Evolutionary conservation across 2,888 invertebrate species (phyloP).

Genomic region (Epinotia brunnichana): DNA sequence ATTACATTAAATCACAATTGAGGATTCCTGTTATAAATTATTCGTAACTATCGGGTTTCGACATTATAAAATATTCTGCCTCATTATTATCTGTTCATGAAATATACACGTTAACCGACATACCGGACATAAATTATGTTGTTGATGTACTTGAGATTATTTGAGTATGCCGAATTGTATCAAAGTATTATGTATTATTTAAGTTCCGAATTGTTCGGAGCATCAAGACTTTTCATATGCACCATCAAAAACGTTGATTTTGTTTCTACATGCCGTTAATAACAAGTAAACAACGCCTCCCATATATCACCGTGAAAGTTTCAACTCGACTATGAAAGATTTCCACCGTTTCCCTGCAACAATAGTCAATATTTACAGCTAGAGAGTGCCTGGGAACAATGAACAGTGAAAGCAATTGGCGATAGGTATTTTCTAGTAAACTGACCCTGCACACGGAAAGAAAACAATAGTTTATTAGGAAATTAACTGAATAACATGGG

Average conservation of each 20-base stretch:
- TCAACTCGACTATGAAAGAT: slow-evolving; percentile 45
- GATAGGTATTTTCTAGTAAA: slow-evolving; percentile 46
- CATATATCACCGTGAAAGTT: slow-evolving; percentile 31
- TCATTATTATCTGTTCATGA: too few relatives aligned
- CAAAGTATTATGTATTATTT: too few relatives aligned
- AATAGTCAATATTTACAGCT: slow-evolving; percentile 67
- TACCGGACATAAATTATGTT: too few relatives aligned
- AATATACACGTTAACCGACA: too few relatives aligned
- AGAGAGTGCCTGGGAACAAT: slow-evolving; percentile 55
- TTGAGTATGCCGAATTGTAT: too few relatives aligned
- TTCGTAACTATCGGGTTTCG: too few relatives aligned
- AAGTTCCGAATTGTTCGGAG: background rate
- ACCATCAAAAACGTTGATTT: background rate
- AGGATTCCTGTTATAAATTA: too few relatives aligned
- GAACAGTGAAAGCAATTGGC: slow-evolving; percentile 48
- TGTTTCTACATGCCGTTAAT: background rate
- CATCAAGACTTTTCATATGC: background rate
- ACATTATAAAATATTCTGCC: too few relatives aligned
- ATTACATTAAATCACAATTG: too few relatives aligned
- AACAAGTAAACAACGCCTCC: background rate
- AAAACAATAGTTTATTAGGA: slow-evolving; percentile 18
- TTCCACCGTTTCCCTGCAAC: slow-evolving; percentile 66
- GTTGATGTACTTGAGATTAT: too few relatives aligned
- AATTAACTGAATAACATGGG: background rate
- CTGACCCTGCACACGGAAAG: slow-evolving; percentile 40